These are phyloP conservation scores for Butastur rufipennis DNA, from an alignment of 2,113 vertebrate species.

Conservation along the genomic window DNA sequence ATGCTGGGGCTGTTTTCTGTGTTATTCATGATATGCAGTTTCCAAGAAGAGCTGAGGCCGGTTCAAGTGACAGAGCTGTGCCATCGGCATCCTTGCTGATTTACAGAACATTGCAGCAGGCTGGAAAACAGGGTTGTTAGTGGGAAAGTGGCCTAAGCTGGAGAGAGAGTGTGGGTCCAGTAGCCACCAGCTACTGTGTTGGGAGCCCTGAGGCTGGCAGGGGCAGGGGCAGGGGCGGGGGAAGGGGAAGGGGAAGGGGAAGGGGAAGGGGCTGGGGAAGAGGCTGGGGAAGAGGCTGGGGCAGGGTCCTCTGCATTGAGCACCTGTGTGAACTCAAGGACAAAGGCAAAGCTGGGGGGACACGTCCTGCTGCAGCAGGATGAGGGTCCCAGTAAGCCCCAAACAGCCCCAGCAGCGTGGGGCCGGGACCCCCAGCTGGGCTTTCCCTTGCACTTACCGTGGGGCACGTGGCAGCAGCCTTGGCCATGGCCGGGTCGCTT, in stretches of 20 bases:
- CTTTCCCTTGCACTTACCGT: fast-evolving
- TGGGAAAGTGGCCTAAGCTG: neutral
- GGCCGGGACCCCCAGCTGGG: neutral
- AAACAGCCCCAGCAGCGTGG: neutral
- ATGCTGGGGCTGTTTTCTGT: fast-evolving
- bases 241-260: no score
- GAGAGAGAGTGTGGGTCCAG: neutral
- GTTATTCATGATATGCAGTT: no score
- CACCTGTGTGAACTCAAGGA: neutral
- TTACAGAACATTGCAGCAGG: no score
- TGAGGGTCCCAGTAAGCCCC: neutral
- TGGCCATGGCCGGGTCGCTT: neutral
- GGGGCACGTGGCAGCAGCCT: no score
- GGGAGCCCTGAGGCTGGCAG: neutral
- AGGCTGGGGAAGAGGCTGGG: neutral
- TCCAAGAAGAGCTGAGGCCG: neutral
- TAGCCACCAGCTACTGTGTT: neutral
- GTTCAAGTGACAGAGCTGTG: neutral
- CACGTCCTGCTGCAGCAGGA: neutral
- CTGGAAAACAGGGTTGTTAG: neutral
- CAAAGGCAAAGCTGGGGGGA: neutral
- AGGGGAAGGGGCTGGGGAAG: neutral
- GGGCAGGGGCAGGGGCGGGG: no score
- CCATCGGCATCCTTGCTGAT: fast-evolving
- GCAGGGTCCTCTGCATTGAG: neutral